Conservation (phyloP, 1,140 invertebrate genomes). For the Ceratina australensis region DNA sequence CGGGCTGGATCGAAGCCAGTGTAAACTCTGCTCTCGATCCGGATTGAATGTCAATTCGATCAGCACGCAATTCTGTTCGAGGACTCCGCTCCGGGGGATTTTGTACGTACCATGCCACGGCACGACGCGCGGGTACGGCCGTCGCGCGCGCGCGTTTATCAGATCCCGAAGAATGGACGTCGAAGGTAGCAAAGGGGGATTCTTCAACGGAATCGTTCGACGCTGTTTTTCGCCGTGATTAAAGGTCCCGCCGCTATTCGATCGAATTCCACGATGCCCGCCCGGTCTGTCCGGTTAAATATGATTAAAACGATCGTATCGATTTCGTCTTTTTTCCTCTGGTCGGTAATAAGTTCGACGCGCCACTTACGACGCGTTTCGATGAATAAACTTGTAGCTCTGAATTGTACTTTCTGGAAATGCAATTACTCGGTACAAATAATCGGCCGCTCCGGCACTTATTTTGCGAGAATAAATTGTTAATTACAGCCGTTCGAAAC, state of each 20-base stretch:
- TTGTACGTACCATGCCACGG: not conserved
- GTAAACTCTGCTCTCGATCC: conserved; percentile 51
- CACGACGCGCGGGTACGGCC: no score
- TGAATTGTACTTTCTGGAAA: no score
- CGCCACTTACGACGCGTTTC: no score
- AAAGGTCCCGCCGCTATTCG: not conserved
- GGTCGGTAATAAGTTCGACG: no score
- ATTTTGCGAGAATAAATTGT: no score
- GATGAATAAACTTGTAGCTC: no score
- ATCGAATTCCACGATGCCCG: not conserved
- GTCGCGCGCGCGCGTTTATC: not conserved
- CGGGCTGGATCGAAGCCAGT: conserved; percentile 45
- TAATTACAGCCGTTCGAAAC: not conserved
- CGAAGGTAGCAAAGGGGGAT: conserved; percentile 29
- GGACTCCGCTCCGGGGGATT: conserved; percentile 14
- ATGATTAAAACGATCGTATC: no score
- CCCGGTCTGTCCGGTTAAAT: no score
- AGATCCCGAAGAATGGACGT: conserved; percentile 24
- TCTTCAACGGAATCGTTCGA: conserved; percentile 2
- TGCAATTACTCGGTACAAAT: no score
- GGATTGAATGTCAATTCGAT: conserved; percentile 55
- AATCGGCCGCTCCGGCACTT: no score
- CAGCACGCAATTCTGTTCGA: conserved; percentile 41
- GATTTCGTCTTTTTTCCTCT: no score
- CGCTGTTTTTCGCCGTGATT: conserved; percentile 18